A percentile compares a stretch with the other conserved stretches of the same genome.
These are phyloP conservation scores for Istiophorus platypterus DNA, from an alignment of 2,113 vertebrate species.

Conservation along the genomic window DNA sequence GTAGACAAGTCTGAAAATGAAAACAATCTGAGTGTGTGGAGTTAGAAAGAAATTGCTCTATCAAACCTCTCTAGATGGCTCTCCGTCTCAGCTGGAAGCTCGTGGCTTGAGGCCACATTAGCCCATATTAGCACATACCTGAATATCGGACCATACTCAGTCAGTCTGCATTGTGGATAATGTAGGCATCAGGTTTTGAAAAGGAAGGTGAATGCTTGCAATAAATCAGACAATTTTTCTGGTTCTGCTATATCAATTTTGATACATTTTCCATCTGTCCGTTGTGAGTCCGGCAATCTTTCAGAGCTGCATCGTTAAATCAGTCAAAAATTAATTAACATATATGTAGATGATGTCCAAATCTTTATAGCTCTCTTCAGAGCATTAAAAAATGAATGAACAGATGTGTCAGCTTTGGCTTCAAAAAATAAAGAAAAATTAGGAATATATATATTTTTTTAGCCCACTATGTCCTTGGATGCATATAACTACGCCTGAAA, in stretches of 20 bases:
- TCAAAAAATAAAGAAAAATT: not conserved
- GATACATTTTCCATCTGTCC: not conserved
- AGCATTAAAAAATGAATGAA: not conserved
- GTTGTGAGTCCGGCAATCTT: not conserved
- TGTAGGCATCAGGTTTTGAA: not conserved
- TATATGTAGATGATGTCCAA: not conserved
- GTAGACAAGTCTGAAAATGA: not conserved
- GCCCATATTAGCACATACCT: not conserved
- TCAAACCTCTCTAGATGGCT: not conserved
- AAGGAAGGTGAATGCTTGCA: not conserved
- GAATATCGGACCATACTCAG: not conserved
- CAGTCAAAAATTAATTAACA: not conserved
- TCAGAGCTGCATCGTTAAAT: too few species aligned
- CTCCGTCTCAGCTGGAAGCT: not conserved
- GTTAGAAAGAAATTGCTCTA: not conserved
- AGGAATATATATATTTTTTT: not conserved
- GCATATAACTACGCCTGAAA: not conserved
- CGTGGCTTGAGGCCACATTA: not conserved
- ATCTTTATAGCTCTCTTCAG: not conserved
- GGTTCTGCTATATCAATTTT: not conserved
- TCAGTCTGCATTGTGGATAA: not conserved
- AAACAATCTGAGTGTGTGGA: not conserved
- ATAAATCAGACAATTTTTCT: not conserved
- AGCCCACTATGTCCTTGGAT: not conserved
- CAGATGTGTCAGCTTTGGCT: not conserved